Percentiles rank a stretch among this genome's conserved stretches.
Conservation (phyloP, 1,140 invertebrate species). For the Zaprionus africanus region DNA sequence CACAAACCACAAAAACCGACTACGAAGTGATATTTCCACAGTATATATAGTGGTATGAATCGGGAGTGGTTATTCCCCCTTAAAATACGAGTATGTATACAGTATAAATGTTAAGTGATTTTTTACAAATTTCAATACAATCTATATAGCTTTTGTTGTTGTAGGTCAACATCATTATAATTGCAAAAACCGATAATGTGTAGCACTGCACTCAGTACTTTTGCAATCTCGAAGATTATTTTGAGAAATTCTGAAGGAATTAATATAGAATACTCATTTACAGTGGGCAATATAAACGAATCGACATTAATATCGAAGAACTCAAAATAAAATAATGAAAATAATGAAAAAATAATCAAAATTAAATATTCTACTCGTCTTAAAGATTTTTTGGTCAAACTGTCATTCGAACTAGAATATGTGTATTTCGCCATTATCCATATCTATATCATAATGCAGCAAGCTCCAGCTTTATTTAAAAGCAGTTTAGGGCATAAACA, state of each 20-base stretch:
- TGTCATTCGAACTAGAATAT: no score
- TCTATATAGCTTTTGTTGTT: not conserved
- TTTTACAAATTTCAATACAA: not conserved
- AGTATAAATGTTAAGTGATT: not conserved
- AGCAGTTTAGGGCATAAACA: not conserved
- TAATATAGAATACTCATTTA: no score
- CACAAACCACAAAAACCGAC: conserved; percentile 12
- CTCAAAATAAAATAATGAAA: no score
- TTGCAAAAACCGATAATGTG: not conserved
- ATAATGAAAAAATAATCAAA: no score
- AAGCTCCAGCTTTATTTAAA: not conserved
- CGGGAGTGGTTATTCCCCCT: not conserved
- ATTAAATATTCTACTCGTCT: no score
- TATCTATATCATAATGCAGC: not conserved
- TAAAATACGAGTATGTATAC: no score
- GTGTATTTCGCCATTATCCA: not conserved
- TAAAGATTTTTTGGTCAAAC: no score
- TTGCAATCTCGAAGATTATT: not conserved
- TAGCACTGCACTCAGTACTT: not conserved
- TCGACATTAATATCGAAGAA: no score
- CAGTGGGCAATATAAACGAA: no score
- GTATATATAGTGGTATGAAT: not conserved
- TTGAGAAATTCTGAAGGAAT: not conserved
- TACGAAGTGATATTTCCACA: not conserved
- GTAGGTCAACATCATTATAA: not conserved